These are phyloP conservation scores for Chaitophorus viminalis DNA, from an alignment of 2,888 invertebrate genomes.

Conservation along the genomic window DNA sequence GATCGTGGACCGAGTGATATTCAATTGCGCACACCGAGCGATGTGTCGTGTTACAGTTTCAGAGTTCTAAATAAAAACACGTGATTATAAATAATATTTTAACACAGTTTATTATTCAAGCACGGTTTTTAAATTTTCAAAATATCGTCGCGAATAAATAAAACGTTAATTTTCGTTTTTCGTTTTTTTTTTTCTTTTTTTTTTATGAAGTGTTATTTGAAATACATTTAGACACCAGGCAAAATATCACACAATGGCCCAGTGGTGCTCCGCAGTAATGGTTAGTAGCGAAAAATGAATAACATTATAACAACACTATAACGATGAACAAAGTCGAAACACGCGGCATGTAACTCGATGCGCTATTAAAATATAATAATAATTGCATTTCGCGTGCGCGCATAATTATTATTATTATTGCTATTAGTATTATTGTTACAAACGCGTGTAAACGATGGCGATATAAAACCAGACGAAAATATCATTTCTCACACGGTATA, in stretches of 20 bases:
- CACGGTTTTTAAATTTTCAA: not conserved
- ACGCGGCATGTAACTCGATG: not conserved
- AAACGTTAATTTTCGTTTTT: not conserved
- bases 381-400: too few relatives aligned
- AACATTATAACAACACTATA: not conserved
- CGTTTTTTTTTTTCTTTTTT: not conserved
- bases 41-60: slow-evolving; percentile 51
- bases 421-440: too few relatives aligned
- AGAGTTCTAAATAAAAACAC: slow-evolving; percentile 13
- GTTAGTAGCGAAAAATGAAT: slow-evolving; percentile 33
- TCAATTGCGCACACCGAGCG: slow-evolving; percentile 42
- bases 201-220: not conserved
- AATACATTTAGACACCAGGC: not conserved
- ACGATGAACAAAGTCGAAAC: not conserved
- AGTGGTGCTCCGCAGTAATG: slow-evolving; percentile 56
- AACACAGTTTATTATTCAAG: not conserved
- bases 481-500: too few relatives aligned
- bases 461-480: too few relatives aligned
- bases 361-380: not conserved
- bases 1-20: slow-evolving; percentile 60
- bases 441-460: too few relatives aligned
- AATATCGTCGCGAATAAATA: not conserved
- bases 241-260: slow-evolving; percentile 16
- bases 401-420: not conserved
- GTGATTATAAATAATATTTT: not conserved